These are phyloP conservation scores for Okamejei kenojei DNA, from an alignment of 2,797 vertebrate genomes.

Conservation along the genomic window DNA sequence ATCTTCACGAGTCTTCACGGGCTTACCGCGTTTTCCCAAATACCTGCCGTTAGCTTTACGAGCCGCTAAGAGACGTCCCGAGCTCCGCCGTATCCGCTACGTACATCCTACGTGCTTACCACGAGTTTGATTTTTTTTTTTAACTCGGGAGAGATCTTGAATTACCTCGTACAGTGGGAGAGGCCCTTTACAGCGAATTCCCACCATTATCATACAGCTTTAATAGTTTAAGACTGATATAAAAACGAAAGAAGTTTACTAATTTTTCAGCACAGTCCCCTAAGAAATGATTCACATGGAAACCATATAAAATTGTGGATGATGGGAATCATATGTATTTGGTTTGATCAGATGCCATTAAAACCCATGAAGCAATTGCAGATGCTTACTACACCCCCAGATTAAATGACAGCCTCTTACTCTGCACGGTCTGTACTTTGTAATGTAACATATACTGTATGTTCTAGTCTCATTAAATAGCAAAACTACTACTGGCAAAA, in stretches of 20 bases:
- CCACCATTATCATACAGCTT: not conserved
- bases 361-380: not conserved
- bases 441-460: not conserved
- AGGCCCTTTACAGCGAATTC: not conserved
- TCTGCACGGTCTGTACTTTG: constrained; percentile 24
- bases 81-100: too few relatives aligned
- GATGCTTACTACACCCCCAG: not conserved
- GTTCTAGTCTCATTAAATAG: not conserved
- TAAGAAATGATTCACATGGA: not conserved
- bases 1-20: too few relatives aligned
- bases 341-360: not conserved
- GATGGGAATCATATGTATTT: constrained; percentile 1
- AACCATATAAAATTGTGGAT: not conserved
- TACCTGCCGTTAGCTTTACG: too few relatives aligned
- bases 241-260: not conserved
- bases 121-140: too few relatives aligned
- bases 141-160: too few relatives aligned
- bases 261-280: not conserved
- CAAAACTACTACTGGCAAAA: constrained; percentile 14
- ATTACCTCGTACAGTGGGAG: too few relatives aligned
- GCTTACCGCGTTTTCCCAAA: too few relatives aligned
- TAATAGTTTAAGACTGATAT: not conserved
- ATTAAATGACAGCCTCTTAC: constrained; percentile 26
- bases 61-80: too few relatives aligned
- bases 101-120: too few relatives aligned